Evolutionary conservation across 2,113 vertebrate genomes (phyloP).

Genomic region (Lepus timidus): DNA sequence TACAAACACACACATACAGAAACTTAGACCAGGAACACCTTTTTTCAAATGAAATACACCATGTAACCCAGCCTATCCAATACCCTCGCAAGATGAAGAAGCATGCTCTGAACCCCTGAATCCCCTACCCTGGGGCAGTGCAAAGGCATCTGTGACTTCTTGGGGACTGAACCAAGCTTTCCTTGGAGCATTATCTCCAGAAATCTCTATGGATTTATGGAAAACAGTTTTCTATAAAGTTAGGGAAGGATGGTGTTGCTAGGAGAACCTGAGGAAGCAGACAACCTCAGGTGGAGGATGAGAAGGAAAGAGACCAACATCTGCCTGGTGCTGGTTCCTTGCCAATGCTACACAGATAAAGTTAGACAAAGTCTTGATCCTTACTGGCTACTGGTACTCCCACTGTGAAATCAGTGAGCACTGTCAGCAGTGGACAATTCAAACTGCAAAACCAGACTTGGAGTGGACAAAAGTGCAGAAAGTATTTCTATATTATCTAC

Average conservation of each 20-base stretch:
- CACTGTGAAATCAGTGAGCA: neutral
- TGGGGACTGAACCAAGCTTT: neutral
- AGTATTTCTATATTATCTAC: neutral
- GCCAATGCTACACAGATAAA: neutral
- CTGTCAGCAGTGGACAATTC: neutral
- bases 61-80: neutral
- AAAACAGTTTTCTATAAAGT: neutral
- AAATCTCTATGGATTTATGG: too few relatives aligned
- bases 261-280: neutral
- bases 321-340: neutral
- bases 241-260: neutral
- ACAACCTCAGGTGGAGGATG: neutral
- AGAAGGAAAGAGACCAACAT: neutral
- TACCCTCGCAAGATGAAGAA: neutral
- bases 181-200: neutral
- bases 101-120: neutral
- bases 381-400: neutral
- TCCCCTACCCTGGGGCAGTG: too few relatives aligned
- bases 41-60: constrained; percentile 22
- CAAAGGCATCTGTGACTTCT: neutral
- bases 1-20: neutral
- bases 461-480: neutral
- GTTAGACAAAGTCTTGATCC: neutral
- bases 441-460: neutral
- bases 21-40: neutral